Percentiles rank a stretch among this genome's conserved stretches.
These are phyloP conservation scores for Boulengeromyrus knoepffleri DNA, from an alignment of 2,113 vertebrate genomes.

Conservation along the genomic window DNA sequence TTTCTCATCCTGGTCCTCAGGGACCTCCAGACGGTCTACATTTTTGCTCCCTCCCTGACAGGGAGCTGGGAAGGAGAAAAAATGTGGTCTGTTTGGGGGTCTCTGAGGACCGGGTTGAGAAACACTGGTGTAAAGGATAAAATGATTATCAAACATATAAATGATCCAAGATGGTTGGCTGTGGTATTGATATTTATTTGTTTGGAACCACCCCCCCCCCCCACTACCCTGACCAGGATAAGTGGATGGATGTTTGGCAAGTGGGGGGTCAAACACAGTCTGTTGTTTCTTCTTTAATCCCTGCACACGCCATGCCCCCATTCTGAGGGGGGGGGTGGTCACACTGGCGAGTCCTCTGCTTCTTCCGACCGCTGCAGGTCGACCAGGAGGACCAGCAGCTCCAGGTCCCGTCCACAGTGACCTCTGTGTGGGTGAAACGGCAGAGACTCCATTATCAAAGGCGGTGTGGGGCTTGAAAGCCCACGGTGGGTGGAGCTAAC, in stretches of 20 bases:
- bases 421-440: constrained; percentile 45
- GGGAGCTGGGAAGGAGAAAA: neutral
- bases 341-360: constrained; percentile 69
- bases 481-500: neutral
- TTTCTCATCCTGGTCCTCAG: neutral
- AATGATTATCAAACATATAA: neutral
- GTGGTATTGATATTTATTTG: neutral
- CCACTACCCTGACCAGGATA: neutral
- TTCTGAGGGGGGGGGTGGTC: constrained; percentile 66
- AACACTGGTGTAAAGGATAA: neutral
- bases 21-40: neutral
- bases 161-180: neutral
- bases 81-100: neutral
- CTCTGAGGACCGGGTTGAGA: neutral
- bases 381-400: constrained; percentile 85
- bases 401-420: constrained; percentile 71
- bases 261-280: constrained; percentile 49
- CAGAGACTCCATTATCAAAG: neutral
- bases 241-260: neutral
- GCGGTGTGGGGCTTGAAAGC: neutral
- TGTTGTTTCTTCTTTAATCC: constrained; percentile 57
- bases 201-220: neutral
- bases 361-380: constrained; percentile 53
- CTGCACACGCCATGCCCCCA: constrained; percentile 61
- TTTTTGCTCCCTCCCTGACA: neutral